Evolutionary conservation across 53 echinoderm and acorn worm species (phyloP), one percentile per base, ranked within the genome.

Genomic region (Mesocentrotus franciscanus): DNA sequence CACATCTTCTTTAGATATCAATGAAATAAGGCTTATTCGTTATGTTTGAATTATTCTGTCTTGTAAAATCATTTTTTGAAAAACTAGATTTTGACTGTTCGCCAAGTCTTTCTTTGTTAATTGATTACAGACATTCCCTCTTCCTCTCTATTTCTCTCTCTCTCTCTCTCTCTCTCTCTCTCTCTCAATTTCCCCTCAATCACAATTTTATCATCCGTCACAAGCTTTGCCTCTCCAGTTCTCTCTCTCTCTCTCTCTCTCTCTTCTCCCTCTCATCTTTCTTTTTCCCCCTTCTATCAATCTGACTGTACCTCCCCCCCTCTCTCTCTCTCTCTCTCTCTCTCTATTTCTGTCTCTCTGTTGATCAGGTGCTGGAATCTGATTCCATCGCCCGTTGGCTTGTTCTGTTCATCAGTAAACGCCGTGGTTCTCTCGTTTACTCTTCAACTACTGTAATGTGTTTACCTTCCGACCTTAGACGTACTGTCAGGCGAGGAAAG

Each of bases 361-460:
- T 42, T 36, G 20, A 81, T 81, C 81, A 81, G 81, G 81, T 33
- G 81, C 33, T 81, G 81, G 81, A 81, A 81, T 81, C 81, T 81
- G 81, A 81, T 81, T 81, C 81, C 13, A 33, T 39, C 42, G 81
- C 81, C 81, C 81, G 81, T 81, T 81, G 81, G 81, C 39, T 81
- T 81, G 81, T 42, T 81, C 81, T 81, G 81, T 81, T 81, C 81
- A 81, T 81, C 81, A 81, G 81, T 81, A 81, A 81, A 81, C 81
- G 81, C 18, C 42, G 81, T 81, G 42, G 81, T 9, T 81, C 81
- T 81, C 81, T 81, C 81, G 81, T 81, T 81, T 81, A 81, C 81
- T 36, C 81, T 81, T 81, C 81, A 81, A 81, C 81, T 42, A 36
- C 36, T 79, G 16, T 79, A 79, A 79, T 79, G 79, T 79, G 75